phyloP scores from a whole-genome alignment of 2,797 vertebrate genomes.

The Taeniopygia guttata region DNA sequence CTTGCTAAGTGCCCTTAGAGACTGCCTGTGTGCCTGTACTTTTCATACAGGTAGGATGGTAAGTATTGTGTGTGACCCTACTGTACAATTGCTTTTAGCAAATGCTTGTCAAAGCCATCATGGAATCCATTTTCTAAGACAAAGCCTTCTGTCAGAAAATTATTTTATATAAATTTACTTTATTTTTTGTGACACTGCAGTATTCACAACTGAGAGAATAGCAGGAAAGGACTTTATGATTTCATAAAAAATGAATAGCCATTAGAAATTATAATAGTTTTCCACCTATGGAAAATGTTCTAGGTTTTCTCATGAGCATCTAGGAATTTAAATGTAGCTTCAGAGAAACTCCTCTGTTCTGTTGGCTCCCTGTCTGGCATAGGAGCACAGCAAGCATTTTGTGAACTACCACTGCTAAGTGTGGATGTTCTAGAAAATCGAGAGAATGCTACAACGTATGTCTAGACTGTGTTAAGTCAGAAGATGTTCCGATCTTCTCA shows the following conservation, averaged over 20 bases:
- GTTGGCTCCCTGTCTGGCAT: neutral
- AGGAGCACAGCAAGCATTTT: neutral
- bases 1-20: neutral
- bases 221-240: neutral
- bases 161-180: neutral
- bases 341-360: neutral
- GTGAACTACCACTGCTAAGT: neutral
- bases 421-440: neutral
- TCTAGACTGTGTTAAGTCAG: neutral
- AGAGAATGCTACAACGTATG: neutral
- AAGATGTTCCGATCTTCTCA: neutral
- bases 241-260: neutral
- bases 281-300: neutral
- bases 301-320: neutral
- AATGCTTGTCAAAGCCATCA: neutral
- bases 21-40: neutral
- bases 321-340: neutral
- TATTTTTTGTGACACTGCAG: neutral
- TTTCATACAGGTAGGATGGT: neutral
- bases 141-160: neutral
- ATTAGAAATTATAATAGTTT: neutral
- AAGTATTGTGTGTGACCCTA: neutral
- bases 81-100: neutral
- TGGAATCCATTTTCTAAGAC: neutral
- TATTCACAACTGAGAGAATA: neutral